Evolutionary conservation across 2,888 invertebrate genomes (phyloP).

Genomic region (Dioctria rufipes): DNA sequence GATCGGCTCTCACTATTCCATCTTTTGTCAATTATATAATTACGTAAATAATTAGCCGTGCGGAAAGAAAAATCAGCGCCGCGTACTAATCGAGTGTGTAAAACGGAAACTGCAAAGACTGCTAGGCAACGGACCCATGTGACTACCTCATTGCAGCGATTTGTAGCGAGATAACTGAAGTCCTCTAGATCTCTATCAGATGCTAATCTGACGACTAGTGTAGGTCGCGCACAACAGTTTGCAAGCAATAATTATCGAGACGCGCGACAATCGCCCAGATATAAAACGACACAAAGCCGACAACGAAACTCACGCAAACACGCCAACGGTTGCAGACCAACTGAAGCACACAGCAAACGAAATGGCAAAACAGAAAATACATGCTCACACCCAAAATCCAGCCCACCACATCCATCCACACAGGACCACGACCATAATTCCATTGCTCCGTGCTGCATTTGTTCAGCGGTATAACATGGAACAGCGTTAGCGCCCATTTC

Average conservation of each 20-base stretch:
- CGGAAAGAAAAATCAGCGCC: conserved; percentile 9
- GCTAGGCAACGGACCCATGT: neutral
- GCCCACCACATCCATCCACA: conserved; percentile 54
- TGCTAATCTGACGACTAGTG: conserved; percentile 49
- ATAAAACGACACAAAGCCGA: conserved; percentile 56
- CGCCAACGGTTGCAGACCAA: conserved; percentile 71
- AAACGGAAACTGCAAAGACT: neutral
- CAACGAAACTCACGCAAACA: conserved; percentile 64
- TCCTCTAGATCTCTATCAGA: conserved; percentile 45
- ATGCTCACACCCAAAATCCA: conserved; percentile 64
- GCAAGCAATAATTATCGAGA: conserved; percentile 35
- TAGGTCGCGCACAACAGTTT: conserved; percentile 48
- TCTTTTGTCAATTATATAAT: conserved; percentile 50
- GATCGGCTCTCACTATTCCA: neutral
- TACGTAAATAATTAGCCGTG: conserved; percentile 51
- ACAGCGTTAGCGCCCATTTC: conserved; percentile 26
- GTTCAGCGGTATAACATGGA: too few relatives aligned
- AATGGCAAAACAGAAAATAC: conserved; percentile 57
- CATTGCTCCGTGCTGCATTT: neutral
- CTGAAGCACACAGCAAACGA: conserved; percentile 63
- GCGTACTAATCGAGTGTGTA: conserved; percentile 5
- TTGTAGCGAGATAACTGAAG: conserved; percentile 35
- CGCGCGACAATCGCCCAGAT: conserved; percentile 44
- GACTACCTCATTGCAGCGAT: conserved; percentile 46
- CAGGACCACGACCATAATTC: neutral